Base-by-base conservation (phyloP, 2,113 vertebrate species). In the Chrysemys picta region DNA sequence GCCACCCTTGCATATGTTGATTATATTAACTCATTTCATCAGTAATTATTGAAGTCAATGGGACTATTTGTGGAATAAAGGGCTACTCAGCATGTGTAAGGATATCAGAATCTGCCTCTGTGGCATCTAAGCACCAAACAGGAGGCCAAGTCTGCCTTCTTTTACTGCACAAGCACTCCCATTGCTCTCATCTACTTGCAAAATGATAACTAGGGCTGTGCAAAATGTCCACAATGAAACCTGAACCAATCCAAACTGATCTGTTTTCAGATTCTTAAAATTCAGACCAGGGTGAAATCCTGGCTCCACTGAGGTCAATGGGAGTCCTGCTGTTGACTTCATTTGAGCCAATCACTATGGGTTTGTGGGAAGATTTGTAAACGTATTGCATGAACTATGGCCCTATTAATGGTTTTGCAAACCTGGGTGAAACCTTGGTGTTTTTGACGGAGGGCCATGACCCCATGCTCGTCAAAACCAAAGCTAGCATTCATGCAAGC, bases 261-360 rank as follows among this genome's bases (percentile, higher is more conserved):
- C n/a, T 72, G 17, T 38, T 72, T 72, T 72, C 14, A 50, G 21
- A 27, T 6, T 90, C 80, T 80, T 21, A 54, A 53, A 86, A 82
- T 81, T 90, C 53, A 91, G n/a, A 79, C 56, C 80, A 96, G 82
- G 27, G 6, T 76, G 52, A 94, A 93, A 21, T 38, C 52, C 25
- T 2, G 11, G 76, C 54, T 25, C 3, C 42, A 3, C 81, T 89
- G 47, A 85, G 89, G 81, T 80, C 31, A 84, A 85, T 90, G 75
- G 17, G 4, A 90, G 90, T 93, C 87, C 91, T 38, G 59, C 12
- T 12, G 6, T 47, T 78, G 11, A 52, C 25, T 84, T 47, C 79
- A 62, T 93, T 84, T 89, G 21, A 8, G 8, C 93, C n/a, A 84
- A 84, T 94, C 29, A 76, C 17, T 38, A 10, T 76, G 59, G 47